Evolutionary conservation across 1,140 invertebrate genomes (phyloP).

Genomic region (Monomorium pharaonis): DNA sequence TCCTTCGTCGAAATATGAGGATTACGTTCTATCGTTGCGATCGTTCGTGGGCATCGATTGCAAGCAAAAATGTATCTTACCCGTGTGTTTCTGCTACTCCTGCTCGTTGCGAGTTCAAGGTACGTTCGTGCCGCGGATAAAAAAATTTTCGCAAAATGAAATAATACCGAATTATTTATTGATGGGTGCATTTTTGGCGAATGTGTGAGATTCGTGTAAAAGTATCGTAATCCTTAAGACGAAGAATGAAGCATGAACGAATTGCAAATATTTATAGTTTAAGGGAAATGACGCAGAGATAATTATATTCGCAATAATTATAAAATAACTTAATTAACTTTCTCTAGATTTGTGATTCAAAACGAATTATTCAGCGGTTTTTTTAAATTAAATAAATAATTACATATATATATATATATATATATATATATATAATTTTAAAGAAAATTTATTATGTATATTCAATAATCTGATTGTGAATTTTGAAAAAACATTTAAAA

Average conservation of each 20-base stretch:
- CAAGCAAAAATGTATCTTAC: conserved; percentile 80
- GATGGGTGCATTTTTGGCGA: neutral
- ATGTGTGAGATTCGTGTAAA: neutral
- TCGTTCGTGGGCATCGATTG: conserved; percentile 73
- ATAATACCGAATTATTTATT: neutral
- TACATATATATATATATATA: too few relatives aligned
- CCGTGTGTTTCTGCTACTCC: conserved; percentile 76
- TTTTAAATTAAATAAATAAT: too few relatives aligned
- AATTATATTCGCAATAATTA: neutral
- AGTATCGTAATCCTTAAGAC: neutral
- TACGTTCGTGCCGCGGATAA: conserved; percentile 64
- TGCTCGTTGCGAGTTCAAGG: conserved; percentile 79
- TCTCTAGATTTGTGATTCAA: too few relatives aligned
- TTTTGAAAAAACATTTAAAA: too few relatives aligned
- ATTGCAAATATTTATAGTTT: neutral
- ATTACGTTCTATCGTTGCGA: conserved; percentile 76
- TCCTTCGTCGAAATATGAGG: conserved; percentile 82
- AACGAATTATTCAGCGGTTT: too few relatives aligned
- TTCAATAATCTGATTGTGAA: too few relatives aligned
- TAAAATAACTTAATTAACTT: neutral
- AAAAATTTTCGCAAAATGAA: neutral
- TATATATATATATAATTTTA: too few relatives aligned
- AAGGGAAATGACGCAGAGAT: neutral
- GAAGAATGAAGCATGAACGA: neutral
- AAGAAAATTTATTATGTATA: too few relatives aligned